Evolutionary conservation across 2,797 vertebrate species (phyloP), one percentile per base, ranked within the genome.

Genomic region (Fistularia tabacaria): DNA sequence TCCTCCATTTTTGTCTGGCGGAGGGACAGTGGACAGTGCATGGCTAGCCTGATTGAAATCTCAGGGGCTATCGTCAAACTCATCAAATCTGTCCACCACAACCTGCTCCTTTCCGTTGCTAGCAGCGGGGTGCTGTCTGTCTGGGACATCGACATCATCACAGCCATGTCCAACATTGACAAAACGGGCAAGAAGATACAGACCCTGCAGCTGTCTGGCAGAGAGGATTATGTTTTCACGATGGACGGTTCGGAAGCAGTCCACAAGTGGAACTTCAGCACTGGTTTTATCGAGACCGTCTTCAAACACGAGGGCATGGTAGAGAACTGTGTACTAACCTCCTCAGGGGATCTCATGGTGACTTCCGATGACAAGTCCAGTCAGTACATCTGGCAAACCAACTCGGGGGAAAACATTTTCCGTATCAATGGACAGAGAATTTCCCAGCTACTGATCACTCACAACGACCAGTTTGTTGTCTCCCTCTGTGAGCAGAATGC

Each of bases 91-190:
- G 92, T 88, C 67, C 96, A 98, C 82, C 97, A 99, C 78, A 98
- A 99, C 71, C 87, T 97, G 87, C 91, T 99, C 46, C 91, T 99
- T 15, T 98, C 97, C 41, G 91, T 99, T 67, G 96, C 97, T 39
- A 95, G 95, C 85, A 98, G 94, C 69, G 97, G 97, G 51, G 94
- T 99, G 60, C 91, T 99, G 74, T 99, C 97, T n/a, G 90, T 98
- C 6, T 99, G 97, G 97, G 97, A 99, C 80, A 94, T 98, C 77
- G 97, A 99, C 64, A 98, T 99, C 56, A 98, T 99, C 86, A 98
- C 95, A n/a, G 97, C 97, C 51, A 98, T 99, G 95, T 99, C 97
- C 57, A 99, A 99, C 73, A 98, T 99, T 48, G 97, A 99, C 84
- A 99, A 99, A 89, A 99, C 97, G 36, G 97, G 97, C 59, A 98